A percentile compares a stretch with the other conserved stretches of the same genome.
Conservation (phyloP, 2,797 vertebrate species). For the Sebastes glaucus region DNA sequence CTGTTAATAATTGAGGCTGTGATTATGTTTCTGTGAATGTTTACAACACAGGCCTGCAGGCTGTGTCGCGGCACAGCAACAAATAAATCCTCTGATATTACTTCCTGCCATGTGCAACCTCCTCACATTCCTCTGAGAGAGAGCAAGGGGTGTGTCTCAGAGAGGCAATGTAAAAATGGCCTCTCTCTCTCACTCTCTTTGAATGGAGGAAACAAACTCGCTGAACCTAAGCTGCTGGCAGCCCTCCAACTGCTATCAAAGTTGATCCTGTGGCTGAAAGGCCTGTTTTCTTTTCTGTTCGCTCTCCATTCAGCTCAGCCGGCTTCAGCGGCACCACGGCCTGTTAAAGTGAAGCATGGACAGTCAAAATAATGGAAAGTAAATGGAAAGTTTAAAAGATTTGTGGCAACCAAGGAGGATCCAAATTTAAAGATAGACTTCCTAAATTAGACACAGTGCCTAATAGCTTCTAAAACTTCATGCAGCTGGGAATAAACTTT, state of each 20-base stretch:
- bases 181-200: constrained; percentile 9
- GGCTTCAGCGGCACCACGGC: constrained; percentile 4
- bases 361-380: neutral
- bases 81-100: constrained; percentile 44
- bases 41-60: constrained; percentile 6
- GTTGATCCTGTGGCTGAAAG: constrained; percentile 63
- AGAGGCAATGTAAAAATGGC: constrained; percentile 1
- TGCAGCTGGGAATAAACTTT: neutral
- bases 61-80: neutral
- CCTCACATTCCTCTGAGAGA: constrained; percentile 58
- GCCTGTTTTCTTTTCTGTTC: constrained; percentile 52
- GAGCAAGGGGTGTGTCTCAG: constrained; percentile 17
- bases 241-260: constrained; percentile 62
- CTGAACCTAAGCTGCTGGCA: constrained; percentile 59
- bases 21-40: neutral
- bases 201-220: constrained; percentile 63
- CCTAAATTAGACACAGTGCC: neutral
- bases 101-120: constrained; percentile 58
- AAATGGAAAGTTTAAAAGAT: neutral
- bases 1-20: neutral
- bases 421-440: neutral
- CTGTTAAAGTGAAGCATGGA: neutral
- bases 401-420: neutral
- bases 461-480: neutral
- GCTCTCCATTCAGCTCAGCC: constrained; percentile 1